A percentile compares a stretch with the other conserved stretches of the same genome.
Conservation (phyloP, 2,797 vertebrate genomes). For the Sebastes goodei region DNA sequence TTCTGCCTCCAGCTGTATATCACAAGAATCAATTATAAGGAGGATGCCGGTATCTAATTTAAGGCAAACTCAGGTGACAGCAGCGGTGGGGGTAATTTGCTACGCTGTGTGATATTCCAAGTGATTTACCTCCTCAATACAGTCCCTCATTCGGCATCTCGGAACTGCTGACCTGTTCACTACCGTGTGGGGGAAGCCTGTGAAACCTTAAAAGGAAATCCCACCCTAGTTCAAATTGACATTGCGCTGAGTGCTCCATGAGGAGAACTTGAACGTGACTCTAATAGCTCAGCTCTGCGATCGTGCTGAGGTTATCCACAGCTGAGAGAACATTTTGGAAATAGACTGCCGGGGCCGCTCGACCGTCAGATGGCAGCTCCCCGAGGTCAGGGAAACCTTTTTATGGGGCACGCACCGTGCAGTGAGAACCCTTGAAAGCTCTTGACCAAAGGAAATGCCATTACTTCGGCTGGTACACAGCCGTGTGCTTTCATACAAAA, state of each 20-base stretch:
- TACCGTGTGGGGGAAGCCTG: slow-evolving; percentile 60
- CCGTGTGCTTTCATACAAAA: slow-evolving; percentile 40
- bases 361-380: slow-evolving; percentile 53
- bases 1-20: slow-evolving; percentile 37
- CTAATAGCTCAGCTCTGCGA: slow-evolving; percentile 38
- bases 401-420: slow-evolving; percentile 33
- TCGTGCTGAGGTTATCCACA: slow-evolving; percentile 38
- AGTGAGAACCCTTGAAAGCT: slow-evolving; percentile 59
- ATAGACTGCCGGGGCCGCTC: slow-evolving; percentile 39
- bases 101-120: slow-evolving; percentile 46
- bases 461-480: slow-evolving; percentile 43
- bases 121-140: slow-evolving; percentile 48
- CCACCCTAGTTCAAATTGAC: slow-evolving; percentile 66
- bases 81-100: slow-evolving; percentile 31
- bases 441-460: slow-evolving; percentile 62
- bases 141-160: slow-evolving; percentile 15
- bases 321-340: slow-evolving; percentile 57
- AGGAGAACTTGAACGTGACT: slow-evolving; percentile 59
- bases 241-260: slow-evolving; percentile 58
- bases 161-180: slow-evolving; percentile 61
- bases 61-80: slow-evolving; percentile 51
- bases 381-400: slow-evolving; percentile 70
- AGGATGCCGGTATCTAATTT: slow-evolving; percentile 50
- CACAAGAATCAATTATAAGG: slow-evolving; percentile 51
- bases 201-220: slow-evolving; percentile 66